Conservation (phyloP, 2,797 vertebrate genomes). For the Myripristis murdjan region DNA sequence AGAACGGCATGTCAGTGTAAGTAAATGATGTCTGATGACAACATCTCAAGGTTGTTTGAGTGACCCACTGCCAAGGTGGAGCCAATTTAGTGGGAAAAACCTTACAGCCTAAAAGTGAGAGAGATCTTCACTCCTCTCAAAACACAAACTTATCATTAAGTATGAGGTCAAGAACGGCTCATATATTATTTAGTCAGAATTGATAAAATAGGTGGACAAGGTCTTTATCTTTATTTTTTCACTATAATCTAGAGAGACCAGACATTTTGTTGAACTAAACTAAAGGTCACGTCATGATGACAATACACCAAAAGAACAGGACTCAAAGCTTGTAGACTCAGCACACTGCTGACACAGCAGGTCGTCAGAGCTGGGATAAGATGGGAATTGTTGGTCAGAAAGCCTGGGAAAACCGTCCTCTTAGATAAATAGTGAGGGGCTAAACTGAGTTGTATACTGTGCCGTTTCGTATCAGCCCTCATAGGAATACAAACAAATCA, state of each 20-base stretch:
- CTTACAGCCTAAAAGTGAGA: too few relatives aligned
- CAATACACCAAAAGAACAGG: slow-evolving; percentile 22
- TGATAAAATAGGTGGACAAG: too few relatives aligned
- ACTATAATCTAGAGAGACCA: slow-evolving; percentile 4
- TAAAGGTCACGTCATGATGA: slow-evolving; percentile 18
- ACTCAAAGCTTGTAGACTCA: neutral
- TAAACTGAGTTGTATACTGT: neutral
- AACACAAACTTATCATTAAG: too few relatives aligned
- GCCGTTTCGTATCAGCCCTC: neutral
- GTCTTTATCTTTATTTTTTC: too few relatives aligned
- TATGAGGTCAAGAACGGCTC: too few relatives aligned
- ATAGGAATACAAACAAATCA: neutral
- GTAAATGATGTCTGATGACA: neutral
- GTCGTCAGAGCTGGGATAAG: neutral
- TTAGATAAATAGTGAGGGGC: slow-evolving; percentile 22
- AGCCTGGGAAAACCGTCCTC: neutral
- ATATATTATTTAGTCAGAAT: too few relatives aligned
- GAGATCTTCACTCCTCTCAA: too few relatives aligned
- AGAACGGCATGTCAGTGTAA: neutral
- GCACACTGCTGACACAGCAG: slow-evolving; percentile 18
- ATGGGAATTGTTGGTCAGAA: neutral
- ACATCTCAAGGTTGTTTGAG: too few relatives aligned
- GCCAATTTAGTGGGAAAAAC: too few relatives aligned
- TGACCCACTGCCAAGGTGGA: too few relatives aligned
- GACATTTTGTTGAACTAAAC: slow-evolving; percentile 1